Evolutionary conservation across 2,888 invertebrate species (phyloP), one percentile per base, ranked within the genome.

Genomic region (Eupithecia dodoneata): DNA sequence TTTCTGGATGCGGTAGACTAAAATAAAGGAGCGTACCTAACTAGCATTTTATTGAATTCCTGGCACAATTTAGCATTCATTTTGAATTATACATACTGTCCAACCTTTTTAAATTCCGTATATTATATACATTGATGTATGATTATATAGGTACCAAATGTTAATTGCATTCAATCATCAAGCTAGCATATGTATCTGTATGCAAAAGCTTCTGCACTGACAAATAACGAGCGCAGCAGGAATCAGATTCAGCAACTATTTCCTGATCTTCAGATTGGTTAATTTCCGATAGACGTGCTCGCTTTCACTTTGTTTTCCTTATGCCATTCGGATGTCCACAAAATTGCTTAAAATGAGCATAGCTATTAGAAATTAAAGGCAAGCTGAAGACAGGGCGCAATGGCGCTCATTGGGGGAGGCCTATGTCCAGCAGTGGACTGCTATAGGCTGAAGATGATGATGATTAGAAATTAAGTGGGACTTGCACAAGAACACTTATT

Each of bases 211-310:
- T 59, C n/a, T 13, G 66, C 44, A 10, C 45, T 73, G 49, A 52
- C 59, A 74, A 66, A 76, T 45, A 72, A 73, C 45, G 71, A 47
- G 73, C 71, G 45, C 72, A 86, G 85, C 85, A 82, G 85, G 87
- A 89, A 93, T 92, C 90, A 91, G 87, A 87, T 85, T 85, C 86
- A 86, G 89, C 83, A 83, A 83, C 87, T 84, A 92, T 92, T 93
- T 93, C 93, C 93, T 83, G 83, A 82, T 85, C 84, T 81, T 78
- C 86, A 85, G 91, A 93, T 93, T 91, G 92, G 87, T 86, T 89
- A 81, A 92, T 94, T 93, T 93, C 93, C 94, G 85, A 78, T 79
- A 79, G n/a, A 65, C 65, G 74, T 72, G 82, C 86, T 84, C 85
- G 83, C 80, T 83, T 83, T 82, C 83, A 86, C 72, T 83, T 86